phyloP scores from a whole-genome alignment of 2,797 vertebrate genomes.

The Atherinosoma microstoma region DNA sequence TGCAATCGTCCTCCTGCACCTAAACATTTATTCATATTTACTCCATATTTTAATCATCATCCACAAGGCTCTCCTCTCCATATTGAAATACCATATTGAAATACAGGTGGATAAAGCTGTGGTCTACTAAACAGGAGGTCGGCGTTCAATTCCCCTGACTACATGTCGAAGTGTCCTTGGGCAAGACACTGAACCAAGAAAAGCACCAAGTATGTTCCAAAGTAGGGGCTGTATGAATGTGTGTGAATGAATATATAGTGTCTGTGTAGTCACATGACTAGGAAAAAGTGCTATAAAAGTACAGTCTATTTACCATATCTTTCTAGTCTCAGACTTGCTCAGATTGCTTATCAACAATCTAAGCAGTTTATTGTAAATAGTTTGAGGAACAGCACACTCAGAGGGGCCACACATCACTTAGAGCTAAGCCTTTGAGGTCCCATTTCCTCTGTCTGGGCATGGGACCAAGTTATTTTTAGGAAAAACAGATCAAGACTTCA shows the following conservation, averaged over 20 bases:
- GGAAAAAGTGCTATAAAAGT: too few relatives aligned
- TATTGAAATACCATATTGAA: background rate
- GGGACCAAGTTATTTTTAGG: slow-evolving; percentile 74
- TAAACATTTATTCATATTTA: background rate
- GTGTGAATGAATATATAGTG: too few relatives aligned
- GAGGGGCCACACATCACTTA: slow-evolving; percentile 42
- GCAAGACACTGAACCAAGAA: too few relatives aligned
- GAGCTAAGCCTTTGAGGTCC: slow-evolving; percentile 44
- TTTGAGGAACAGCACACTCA: slow-evolving; percentile 13
- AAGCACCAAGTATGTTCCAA: too few relatives aligned
- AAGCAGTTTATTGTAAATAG: slow-evolving; percentile 28
- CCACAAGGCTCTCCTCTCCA: background rate
- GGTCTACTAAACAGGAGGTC: too few relatives aligned
- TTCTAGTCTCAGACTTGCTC: too few relatives aligned
- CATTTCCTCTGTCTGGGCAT: slow-evolving; percentile 68
- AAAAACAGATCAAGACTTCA: slow-evolving; percentile 55
- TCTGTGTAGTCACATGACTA: too few relatives aligned
- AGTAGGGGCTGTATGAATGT: too few relatives aligned
- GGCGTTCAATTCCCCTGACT: too few relatives aligned
- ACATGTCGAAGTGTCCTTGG: too few relatives aligned
- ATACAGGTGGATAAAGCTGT: too few relatives aligned
- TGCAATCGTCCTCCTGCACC: background rate
- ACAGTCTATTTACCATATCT: too few relatives aligned
- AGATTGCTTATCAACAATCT: background rate
- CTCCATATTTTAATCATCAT: background rate